Evolutionary conservation across 2,888 invertebrate species (phyloP).

Genomic region (Nipponacmea schrenckii): DNA sequence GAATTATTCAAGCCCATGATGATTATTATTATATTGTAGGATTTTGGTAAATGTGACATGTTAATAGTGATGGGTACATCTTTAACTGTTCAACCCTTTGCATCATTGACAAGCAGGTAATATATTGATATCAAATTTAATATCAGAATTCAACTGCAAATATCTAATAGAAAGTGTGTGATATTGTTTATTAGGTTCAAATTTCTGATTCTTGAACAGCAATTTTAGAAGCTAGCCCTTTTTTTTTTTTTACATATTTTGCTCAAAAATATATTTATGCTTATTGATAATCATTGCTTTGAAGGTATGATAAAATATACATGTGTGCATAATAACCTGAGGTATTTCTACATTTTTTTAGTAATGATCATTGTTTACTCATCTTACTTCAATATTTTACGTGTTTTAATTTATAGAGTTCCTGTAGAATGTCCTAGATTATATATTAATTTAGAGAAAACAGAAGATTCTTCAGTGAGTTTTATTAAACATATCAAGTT

Average conservation of each 20-base stretch:
- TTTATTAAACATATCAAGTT: background rate
- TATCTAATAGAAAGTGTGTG: too few species aligned
- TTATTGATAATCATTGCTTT: too few species aligned
- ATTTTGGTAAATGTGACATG: slow-evolving; percentile 88
- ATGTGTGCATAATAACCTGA: too few species aligned
- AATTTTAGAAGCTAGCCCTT: too few species aligned
- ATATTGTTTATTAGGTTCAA: background rate
- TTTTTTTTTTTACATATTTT: too few species aligned
- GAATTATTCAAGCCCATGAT: background rate
- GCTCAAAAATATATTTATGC: too few species aligned
- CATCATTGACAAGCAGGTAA: slow-evolving; percentile 79
- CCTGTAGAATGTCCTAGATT: slow-evolving; percentile 81
- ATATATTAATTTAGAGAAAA: slow-evolving; percentile 83
- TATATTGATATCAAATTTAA: slow-evolving; percentile 31
- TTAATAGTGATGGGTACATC: slow-evolving; percentile 96
- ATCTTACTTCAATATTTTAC: background rate
- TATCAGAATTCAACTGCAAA: background rate
- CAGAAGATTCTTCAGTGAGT: background rate
- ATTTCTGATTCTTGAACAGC: background rate
- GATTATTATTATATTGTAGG: slow-evolving; percentile 65
- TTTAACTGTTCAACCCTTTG: slow-evolving; percentile 93
- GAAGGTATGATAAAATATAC: too few species aligned
- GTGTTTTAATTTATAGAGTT: slow-evolving; percentile 71
- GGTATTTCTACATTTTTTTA: too few species aligned
- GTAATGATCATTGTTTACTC: too few species aligned